Evolutionary conservation across 2,113 vertebrate species (phyloP).

Genomic region (Calidris pygmaea): DNA sequence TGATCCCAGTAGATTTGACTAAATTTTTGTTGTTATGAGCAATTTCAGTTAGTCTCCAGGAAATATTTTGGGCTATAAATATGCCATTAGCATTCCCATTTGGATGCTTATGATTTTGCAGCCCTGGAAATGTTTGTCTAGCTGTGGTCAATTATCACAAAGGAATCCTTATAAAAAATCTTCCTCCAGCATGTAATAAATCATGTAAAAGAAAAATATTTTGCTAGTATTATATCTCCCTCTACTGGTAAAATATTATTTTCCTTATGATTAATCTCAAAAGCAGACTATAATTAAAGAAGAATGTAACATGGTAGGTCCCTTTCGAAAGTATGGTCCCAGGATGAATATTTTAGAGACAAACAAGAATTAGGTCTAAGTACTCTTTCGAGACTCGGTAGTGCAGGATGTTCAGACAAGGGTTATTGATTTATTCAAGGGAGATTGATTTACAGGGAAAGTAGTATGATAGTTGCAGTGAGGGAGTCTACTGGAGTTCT

Average conservation of each 20-base stretch:
- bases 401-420: not conserved
- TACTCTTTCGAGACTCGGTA: not conserved
- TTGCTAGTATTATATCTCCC: conserved; percentile 23
- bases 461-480: not conserved
- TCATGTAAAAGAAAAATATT: not conserved
- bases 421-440: not conserved
- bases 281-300: not conserved
- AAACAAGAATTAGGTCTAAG: not conserved
- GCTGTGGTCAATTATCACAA: not conserved
- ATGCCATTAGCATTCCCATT: not conserved
- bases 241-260: conserved; percentile 41
- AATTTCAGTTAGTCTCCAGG: not conserved
- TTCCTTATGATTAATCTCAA: not conserved
- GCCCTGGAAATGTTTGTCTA: not conserved
- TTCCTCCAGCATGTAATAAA: not conserved
- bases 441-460: not conserved
- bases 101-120: not conserved
- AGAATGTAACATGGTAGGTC: not conserved
- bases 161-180: not conserved
- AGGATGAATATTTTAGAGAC: not conserved
- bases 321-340: not conserved
- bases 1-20: not conserved
- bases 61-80: not conserved
- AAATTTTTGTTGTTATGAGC: not conserved
- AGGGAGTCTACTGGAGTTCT: not conserved